Conservation (phyloP, 2,888 invertebrate species). For the Caenorhabditis japonica region DNA sequence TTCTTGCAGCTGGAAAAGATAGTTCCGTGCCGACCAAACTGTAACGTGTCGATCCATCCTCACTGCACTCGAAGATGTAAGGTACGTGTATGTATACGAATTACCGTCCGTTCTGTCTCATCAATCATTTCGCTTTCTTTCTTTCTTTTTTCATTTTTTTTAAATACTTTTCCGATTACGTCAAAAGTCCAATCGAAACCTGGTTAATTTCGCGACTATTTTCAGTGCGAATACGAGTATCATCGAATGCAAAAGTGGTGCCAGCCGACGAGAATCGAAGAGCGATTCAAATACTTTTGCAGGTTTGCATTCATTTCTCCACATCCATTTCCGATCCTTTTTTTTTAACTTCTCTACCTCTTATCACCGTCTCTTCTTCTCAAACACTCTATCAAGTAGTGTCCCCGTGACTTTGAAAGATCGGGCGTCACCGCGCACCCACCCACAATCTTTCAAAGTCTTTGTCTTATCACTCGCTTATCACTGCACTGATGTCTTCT, state of each 20-base stretch:
- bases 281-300: slow-evolving; percentile 48
- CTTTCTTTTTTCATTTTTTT: neutral
- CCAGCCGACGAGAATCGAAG: slow-evolving; percentile 33
- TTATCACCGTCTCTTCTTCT: slow-evolving; percentile 1
- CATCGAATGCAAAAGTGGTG: slow-evolving; percentile 49
- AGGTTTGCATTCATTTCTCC: too few species aligned
- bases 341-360: neutral
- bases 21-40: slow-evolving; percentile 57
- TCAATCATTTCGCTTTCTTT: slow-evolving; percentile 25
- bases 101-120: slow-evolving; percentile 11
- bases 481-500: too few species aligned
- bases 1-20: slow-evolving; percentile 55
- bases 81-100: slow-evolving; percentile 12
- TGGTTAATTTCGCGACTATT: neutral
- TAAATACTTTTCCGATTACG: too few species aligned
- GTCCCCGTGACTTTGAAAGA: slow-evolving; percentile 44
- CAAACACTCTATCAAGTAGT: slow-evolving; percentile 4
- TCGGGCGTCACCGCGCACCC: slow-evolving; percentile 11
- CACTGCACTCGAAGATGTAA: slow-evolving; percentile 62
- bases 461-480: slow-evolving; percentile 31
- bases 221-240: slow-evolving; percentile 55
- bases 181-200: slow-evolving; percentile 20
- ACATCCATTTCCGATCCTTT: too few species aligned
- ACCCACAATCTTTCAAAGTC: slow-evolving; percentile 47
- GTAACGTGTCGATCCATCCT: slow-evolving; percentile 37